These are phyloP conservation scores for Leptopterna dolabrata DNA, from an alignment of 2,888 invertebrate genomes.

Conservation along the genomic window DNA sequence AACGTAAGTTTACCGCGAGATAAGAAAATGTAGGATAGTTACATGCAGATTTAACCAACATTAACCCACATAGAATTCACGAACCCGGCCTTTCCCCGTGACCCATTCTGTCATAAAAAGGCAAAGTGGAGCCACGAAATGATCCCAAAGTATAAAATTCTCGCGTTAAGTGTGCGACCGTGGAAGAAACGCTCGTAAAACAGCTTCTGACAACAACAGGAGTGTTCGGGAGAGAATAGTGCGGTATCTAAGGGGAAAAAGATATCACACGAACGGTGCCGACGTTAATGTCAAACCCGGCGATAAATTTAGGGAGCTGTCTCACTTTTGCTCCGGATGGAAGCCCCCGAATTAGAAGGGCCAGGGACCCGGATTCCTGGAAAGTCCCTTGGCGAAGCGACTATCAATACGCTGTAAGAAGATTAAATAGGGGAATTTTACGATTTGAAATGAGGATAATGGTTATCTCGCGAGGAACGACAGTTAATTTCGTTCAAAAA, in stretches of 20 bases:
- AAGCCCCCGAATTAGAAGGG: neutral
- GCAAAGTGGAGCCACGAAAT: neutral
- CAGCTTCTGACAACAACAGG: neutral
- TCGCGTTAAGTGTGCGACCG: neutral
- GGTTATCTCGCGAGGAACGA: no score
- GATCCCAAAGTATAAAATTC: neutral
- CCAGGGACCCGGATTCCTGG: neutral
- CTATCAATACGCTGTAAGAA: neutral
- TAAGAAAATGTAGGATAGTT: no score
- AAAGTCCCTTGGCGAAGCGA: neutral
- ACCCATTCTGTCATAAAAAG: neutral
- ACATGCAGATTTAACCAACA: neutral
- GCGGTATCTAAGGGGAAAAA: neutral
- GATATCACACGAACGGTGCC: conserved; percentile 3
- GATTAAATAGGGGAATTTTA: neutral
- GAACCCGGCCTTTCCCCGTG: neutral
- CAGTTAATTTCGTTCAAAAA: no score
- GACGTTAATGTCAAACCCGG: neutral
- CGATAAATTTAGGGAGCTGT: neutral
- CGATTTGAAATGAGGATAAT: no score
- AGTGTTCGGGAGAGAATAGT: neutral
- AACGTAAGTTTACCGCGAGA: no score
- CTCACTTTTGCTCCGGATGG: neutral
- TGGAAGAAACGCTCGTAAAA: neutral
- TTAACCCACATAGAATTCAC: neutral